Base-by-base conservation (phyloP, 2,797 vertebrate genomes). In the Eptatretus atami region DNA sequence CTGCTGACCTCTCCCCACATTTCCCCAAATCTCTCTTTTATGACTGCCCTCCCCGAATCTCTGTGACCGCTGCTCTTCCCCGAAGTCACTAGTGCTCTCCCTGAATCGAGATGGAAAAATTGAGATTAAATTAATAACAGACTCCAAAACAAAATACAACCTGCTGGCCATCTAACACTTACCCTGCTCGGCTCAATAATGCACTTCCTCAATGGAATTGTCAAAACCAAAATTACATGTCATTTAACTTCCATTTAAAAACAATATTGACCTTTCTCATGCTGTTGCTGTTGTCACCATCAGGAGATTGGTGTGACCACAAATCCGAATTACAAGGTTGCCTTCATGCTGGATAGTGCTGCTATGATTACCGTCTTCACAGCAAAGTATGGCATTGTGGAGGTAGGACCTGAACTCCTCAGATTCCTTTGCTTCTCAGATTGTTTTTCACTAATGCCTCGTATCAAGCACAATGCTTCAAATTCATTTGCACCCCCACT, bases 351-450 rank as follows among this genome's bases (percentile, higher is more conserved):
- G 80, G 92, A 98, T 74, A 95, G 88, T 66, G 88, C 81, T 65
- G 90, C 90, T 69, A 96, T 98, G 92, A 98, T 98, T 75, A 98
- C 92, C 1, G 92, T 98, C 13, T 90, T 96, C 71, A 98, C 88
- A 3, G 90, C 88, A 11, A 82, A 90, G 66, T 81, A 87, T 75
- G 92, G 92, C 54, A 77, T 98, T 1, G 92, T 96, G 70, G 90
- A 95, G 78, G 92, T 96, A 70, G 74, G 79, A 11, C 15, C 55
- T 15, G 2, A 60, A 15, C 3, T 6, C 55, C 14, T 14, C 55
- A 60, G 55, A 6, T 60, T 60, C 55, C 55, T 14, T 60, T 14
- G 55, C 6, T 60, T 19, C 3, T 60, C 55, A 60, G 55, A 60
- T 15, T 4, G 31, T 44, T 44, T 44, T 44, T 44, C 31, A 44